phyloP scores from a whole-genome alignment of 2,888 invertebrate genomes.

The Megaustenia siamemsis region DNA sequence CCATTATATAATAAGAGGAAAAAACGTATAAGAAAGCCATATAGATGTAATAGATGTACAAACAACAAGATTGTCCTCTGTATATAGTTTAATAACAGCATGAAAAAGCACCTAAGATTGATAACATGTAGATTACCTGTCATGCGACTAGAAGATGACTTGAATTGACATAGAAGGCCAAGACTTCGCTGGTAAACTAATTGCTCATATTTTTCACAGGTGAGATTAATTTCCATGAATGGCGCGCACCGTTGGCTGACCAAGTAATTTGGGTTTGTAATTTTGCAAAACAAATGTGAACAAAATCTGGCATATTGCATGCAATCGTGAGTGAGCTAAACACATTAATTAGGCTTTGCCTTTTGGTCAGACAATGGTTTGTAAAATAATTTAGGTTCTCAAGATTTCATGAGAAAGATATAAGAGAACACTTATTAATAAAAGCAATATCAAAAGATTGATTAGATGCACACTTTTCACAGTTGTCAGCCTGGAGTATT shows the following conservation, averaged over 20 bases:
- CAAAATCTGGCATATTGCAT: neutral
- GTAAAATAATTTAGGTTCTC: neutral
- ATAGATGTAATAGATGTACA: too few species aligned
- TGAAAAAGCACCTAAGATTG: too few species aligned
- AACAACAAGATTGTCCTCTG: too few species aligned
- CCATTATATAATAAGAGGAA: too few species aligned
- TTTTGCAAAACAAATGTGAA: neutral
- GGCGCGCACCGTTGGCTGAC: neutral
- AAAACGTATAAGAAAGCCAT: too few species aligned
- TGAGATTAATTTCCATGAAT: conserved; percentile 4
- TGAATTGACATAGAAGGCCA: neutral
- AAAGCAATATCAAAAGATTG: conserved; percentile 19
- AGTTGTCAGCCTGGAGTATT: neutral
- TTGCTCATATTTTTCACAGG: neutral
- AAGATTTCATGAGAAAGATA: neutral
- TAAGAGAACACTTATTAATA: conserved; percentile 9
- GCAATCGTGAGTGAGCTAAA: neutral
- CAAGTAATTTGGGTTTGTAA: neutral
- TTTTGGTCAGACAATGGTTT: neutral
- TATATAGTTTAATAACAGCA: too few species aligned
- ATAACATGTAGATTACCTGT: too few species aligned
- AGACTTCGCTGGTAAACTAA: neutral
- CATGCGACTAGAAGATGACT: too few species aligned
- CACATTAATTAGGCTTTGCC: conserved; percentile 4
- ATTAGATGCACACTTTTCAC: neutral